phyloP scores from a whole-genome alignment of 2,797 vertebrate genomes.

The Accipiter minullus region DNA sequence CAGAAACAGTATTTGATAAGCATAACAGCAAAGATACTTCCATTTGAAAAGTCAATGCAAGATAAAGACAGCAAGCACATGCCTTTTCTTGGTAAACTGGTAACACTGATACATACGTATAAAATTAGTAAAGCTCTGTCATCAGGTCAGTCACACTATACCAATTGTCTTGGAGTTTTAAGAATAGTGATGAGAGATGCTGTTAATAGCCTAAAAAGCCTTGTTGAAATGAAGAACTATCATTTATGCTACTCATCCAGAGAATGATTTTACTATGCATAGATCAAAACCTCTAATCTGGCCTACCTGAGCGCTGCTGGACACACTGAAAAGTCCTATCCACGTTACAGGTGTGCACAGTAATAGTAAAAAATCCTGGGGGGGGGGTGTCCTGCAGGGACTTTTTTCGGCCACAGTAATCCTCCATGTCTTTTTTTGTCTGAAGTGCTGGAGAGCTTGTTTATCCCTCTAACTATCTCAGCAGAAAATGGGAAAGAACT shows the following conservation, averaged over 20 bases:
- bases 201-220: neutral
- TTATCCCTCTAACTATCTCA: neutral
- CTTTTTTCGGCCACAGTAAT: neutral
- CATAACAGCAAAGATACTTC: neutral
- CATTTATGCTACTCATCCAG: neutral
- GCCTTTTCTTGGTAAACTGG: neutral
- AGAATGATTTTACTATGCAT: neutral
- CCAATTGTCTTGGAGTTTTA: neutral
- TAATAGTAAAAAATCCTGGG: rapidly evolving
- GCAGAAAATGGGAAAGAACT: neutral
- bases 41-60: neutral
- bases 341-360: neutral
- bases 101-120: neutral
- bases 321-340: neutral
- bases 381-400: neutral
- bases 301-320: neutral
- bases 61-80: neutral
- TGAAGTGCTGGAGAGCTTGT: neutral
- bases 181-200: neutral
- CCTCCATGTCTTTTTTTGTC: neutral
- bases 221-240: neutral
- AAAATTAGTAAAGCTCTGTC: neutral
- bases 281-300: neutral
- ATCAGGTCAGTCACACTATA: neutral
- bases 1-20: neutral